Evolutionary conservation across 2,888 invertebrate genomes (phyloP), one percentile per base, ranked within the genome.

Genomic region (Osmoderma eremita): DNA sequence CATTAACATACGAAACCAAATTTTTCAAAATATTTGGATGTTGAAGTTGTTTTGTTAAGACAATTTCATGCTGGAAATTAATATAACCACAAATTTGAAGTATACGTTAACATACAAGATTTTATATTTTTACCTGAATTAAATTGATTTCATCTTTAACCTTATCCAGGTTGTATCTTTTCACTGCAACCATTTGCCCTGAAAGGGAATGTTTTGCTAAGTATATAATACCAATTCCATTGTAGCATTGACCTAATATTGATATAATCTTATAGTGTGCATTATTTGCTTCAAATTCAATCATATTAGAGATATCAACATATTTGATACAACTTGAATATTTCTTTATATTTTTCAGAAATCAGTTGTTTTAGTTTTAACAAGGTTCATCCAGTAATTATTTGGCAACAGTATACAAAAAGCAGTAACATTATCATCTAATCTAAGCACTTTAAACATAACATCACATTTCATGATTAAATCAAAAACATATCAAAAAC

Each of bases 21-120:
- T 91, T 91, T 22, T 90, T 88, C 48, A 94, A 84, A 63, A 96
- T 87, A 80, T 94, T 92, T 2, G 88, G 86, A 82, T 95, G 95
- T 71, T 90, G 88, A 15, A 95, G 84, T 77, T 93, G 92, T 70
- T 90, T 87, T 69, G 91, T 90, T 65, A 91, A 86, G 54, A 89
- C 84, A 67, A 95, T 90, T 83, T 96, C 95, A 82, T 91, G 88
- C 87, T 92, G 86, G 67, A 90, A 84, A 71, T 65, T 66, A 53
- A 24, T 13, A 15, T 22, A 51, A 64, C 6, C 15, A 18, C 13
- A 53, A 10, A 24, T 54, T 20, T 17, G 22, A 18, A 15, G 10
- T 30, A 20, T n/a, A n/a, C n/a, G n/a, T n/a, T n/a, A n/a, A n/a
- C 10, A 48, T 39, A 13, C 13, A 41, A 58, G 13, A 8, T 8